These are phyloP conservation scores for Amiota mariae DNA, from an alignment of 2,888 invertebrate species.

Conservation along the genomic window DNA sequence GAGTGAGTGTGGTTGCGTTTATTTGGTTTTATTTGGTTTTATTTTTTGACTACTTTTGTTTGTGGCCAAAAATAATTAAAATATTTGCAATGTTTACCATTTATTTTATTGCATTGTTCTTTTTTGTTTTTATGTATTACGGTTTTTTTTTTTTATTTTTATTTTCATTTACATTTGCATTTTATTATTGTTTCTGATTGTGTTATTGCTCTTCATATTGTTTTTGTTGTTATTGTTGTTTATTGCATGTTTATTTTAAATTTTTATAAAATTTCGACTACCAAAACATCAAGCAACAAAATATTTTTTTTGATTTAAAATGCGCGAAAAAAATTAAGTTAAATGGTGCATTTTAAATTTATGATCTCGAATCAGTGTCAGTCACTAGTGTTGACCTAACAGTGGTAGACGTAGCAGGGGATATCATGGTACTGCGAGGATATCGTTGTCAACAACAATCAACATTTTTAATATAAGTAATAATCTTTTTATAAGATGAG, in stretches of 20 bases:
- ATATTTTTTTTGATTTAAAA: slow-evolving; percentile 26
- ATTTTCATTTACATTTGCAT: neutral
- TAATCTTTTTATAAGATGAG: too few relatives aligned
- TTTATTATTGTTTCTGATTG: neutral
- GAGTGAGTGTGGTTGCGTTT: too few relatives aligned
- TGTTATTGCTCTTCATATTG: neutral
- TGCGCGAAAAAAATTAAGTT: slow-evolving; percentile 16
- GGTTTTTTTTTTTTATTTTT: neutral
- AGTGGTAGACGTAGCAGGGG: too few relatives aligned
- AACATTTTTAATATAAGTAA: too few relatives aligned
- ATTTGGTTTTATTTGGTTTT: too few relatives aligned
- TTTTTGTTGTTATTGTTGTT: slow-evolving; percentile 17
- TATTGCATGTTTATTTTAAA: slow-evolving; percentile 4
- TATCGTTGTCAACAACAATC: too few relatives aligned
- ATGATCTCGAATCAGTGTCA: slow-evolving; percentile 25
- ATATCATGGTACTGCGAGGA: too few relatives aligned
- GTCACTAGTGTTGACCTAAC: neutral
- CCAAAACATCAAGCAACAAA: neutral
- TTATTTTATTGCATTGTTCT: slow-evolving; percentile 3
- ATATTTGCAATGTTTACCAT: slow-evolving; percentile 22
- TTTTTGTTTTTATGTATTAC: neutral
- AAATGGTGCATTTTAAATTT: slow-evolving; percentile 31
- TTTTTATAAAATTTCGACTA: slow-evolving; percentile 18
- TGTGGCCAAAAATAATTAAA: slow-evolving; percentile 30
- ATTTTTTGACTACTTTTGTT: neutral